A percentile compares a stretch with the other conserved stretches of the same genome.
Conservation (phyloP, 2,113 vertebrate species). For the Pomatorhinus ruficollis region DNA sequence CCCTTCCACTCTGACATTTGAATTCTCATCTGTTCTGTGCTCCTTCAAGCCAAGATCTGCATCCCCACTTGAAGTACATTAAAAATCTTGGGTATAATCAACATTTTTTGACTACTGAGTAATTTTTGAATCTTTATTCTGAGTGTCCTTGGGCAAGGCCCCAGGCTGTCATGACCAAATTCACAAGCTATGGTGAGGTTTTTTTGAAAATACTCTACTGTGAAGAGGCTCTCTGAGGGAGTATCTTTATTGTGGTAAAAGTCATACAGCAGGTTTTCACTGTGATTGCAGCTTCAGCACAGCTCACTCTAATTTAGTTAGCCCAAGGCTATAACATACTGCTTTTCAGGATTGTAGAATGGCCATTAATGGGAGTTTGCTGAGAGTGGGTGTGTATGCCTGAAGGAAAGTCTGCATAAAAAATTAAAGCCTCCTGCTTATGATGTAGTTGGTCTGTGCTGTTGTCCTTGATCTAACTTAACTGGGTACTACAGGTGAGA, state of each 20-base stretch:
- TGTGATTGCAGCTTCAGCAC: neutral
- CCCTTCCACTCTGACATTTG: neutral
- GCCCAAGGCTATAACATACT: neutral
- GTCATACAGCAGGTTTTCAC: neutral
- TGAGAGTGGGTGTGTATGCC: neutral
- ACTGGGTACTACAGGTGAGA: neutral
- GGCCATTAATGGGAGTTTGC: neutral
- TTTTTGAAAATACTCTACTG: accelerated
- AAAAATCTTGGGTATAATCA: neutral
- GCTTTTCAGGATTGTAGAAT: neutral
- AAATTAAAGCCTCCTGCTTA: neutral
- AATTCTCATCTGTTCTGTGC: accelerated
- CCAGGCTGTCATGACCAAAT: neutral
- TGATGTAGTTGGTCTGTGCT: neutral
- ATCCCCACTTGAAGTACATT: neutral
- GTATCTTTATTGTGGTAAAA: neutral
- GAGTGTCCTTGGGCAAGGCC: neutral
- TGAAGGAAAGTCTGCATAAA: neutral
- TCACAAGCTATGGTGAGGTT: neutral
- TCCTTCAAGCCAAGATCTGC: neutral
- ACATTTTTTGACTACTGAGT: neutral
- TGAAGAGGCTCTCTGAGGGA: neutral
- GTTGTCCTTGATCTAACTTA: neutral
- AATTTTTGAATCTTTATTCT: neutral
- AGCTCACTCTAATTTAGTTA: neutral